Evolutionary conservation across 1,140 invertebrate species (phyloP).

Genomic region (Ylistrum balloti): DNA sequence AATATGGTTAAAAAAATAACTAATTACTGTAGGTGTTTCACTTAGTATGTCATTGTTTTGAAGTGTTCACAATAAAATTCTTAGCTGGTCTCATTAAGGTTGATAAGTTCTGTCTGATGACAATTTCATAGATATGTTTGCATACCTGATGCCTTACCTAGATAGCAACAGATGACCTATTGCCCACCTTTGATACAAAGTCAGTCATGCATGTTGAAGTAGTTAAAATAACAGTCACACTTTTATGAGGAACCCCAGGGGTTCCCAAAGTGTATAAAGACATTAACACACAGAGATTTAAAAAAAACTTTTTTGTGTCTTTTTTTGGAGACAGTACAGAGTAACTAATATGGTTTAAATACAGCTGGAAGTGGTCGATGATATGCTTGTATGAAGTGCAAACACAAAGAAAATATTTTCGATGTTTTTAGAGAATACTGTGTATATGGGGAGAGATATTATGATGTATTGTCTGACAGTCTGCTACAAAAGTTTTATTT

Average conservation of each 20-base stretch:
- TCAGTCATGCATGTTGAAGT: slow-evolving; percentile 5
- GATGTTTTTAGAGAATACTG: no score
- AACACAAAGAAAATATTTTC: no score
- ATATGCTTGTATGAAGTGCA: no score
- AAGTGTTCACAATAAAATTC: background rate
- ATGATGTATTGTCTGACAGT: no score
- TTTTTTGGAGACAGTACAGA: no score
- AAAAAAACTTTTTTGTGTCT: background rate
- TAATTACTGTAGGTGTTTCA: background rate
- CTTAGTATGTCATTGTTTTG: background rate
- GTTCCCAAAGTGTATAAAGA: background rate
- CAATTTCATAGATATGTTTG: slow-evolving; percentile 25
- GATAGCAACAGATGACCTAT: background rate
- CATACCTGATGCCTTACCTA: background rate
- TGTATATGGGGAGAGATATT: no score
- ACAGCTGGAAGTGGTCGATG: no score
- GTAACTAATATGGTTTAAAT: background rate
- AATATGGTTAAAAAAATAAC: background rate
- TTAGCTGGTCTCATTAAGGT: background rate
- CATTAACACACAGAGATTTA: background rate
- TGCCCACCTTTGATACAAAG: background rate
- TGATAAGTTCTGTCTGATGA: background rate
- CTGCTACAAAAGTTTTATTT: no score
- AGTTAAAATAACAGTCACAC: slow-evolving; percentile 4
- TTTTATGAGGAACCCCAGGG: background rate